phyloP scores from a whole-genome alignment of 2,113 vertebrate genomes.

The Propithecus coquereli region DNA sequence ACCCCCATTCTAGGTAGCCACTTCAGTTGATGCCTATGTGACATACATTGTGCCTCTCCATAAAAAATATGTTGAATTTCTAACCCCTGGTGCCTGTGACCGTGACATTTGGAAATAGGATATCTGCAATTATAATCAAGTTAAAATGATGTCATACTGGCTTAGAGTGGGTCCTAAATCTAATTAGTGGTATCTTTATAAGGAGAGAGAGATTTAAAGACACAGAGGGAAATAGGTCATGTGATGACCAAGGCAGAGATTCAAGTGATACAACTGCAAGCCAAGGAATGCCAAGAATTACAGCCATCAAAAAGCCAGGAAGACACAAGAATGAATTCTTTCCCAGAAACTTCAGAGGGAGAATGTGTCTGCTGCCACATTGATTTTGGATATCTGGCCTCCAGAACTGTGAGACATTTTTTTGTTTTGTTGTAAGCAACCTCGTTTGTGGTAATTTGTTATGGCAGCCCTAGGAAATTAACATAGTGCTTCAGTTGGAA shows the following conservation, averaged over 20 bases:
- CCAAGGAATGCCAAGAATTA: not conserved
- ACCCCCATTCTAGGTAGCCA: not conserved
- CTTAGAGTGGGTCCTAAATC: not conserved
- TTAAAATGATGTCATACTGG: not conserved
- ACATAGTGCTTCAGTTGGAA: not conserved
- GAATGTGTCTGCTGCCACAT: accelerated
- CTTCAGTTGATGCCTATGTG: not conserved
- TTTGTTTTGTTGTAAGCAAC: not conserved
- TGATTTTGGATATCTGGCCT: not conserved
- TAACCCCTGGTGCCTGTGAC: not conserved
- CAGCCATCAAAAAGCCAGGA: not conserved
- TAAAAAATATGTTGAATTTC: not conserved
- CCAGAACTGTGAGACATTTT: not conserved
- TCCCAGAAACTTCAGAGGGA: too few species aligned
- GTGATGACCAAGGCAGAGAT: not conserved
- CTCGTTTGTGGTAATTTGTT: not conserved
- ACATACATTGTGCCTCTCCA: not conserved
- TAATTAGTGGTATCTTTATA: not conserved
- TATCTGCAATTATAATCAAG: not conserved
- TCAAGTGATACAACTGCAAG: not conserved
- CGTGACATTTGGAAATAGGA: not conserved
- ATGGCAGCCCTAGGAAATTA: not conserved
- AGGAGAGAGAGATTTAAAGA: not conserved
- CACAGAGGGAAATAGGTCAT: not conserved
- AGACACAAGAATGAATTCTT: not conserved